Base-by-base conservation (phyloP, 2,888 invertebrate species). In the Tetheella fluctuosa region DNA sequence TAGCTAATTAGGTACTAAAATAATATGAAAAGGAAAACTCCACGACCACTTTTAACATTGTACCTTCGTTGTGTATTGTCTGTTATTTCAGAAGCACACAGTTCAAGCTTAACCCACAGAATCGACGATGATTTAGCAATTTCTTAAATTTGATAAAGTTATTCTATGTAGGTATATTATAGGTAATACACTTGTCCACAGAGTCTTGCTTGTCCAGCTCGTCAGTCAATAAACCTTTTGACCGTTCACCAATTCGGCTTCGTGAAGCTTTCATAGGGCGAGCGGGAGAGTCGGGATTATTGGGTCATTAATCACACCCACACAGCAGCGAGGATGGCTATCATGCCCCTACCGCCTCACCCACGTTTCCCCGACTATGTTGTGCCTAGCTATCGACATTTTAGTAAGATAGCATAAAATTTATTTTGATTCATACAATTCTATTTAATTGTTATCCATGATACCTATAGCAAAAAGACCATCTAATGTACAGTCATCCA, bases 181-280 rank as follows among this genome's bases (percentile, higher is more conserved):
- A 59, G 57, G 65, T 69, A 72, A 68, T 64, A 69, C 62, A 72
- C 66, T 69, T 67, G 69, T 62, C 67, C 68, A 77, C 75, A 74
- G 77, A 74, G 69, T 80, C 81, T 84, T 74, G 73, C 82, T 80
- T 82, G 80, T 79, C 72, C 80, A 77, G 80, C 76, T 79, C 69
- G 75, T 80, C 84, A 90, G 91, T 88, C 90, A 91, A 90, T 90
- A 91, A 91, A 91, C 92, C 91, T 91, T 90, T 91, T 91, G 92
- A 90, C 93, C 91, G 89, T 80, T 88, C 91, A 91, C 90, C 91
- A 90, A 91, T 88, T 91, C 92, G 87, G 91, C 92, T 91, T 92
- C 92, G 88, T 91, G 91, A 88, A 90, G 90, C 90, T 88, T 88
- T 84, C 88, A 83, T 79, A 82, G 84, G 85, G 84, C 80, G 82